phyloP scores from a whole-genome alignment of 2,797 vertebrate species.

The Peromyscus aztecus region DNA sequence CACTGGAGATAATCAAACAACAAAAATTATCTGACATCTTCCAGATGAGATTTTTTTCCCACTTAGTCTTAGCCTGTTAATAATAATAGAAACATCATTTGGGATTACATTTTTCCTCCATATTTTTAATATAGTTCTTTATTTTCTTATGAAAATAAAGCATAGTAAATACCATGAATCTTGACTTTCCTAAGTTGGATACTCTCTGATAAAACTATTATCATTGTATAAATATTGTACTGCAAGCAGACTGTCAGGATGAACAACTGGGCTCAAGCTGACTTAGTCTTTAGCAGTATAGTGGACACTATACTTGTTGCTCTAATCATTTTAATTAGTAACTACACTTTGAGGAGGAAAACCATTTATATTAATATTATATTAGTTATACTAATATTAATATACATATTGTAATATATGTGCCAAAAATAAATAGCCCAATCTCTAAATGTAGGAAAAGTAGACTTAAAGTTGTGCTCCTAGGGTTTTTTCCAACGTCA shows the following conservation, averaged over 20 bases:
- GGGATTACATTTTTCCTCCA: background rate
- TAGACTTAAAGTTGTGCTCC: background rate
- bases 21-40: background rate
- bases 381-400: background rate
- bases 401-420: background rate
- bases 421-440: background rate
- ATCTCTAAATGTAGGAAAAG: conserved; percentile 8
- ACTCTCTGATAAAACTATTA: conserved; percentile 34
- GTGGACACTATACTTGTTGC: background rate
- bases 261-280: conserved; percentile 67
- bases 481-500: background rate
- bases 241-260: background rate
- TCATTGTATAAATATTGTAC: background rate
- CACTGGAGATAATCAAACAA: background rate
- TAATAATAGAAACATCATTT: background rate
- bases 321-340: conserved; percentile 56
- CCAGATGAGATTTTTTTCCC: background rate
- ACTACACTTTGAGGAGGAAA: background rate
- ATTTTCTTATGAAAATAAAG: background rate
- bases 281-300: conserved; percentile 57
- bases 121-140: conserved; percentile 22
- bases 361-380: background rate
- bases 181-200: conserved; percentile 33
- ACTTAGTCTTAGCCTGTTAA: background rate
- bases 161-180: background rate